Evolutionary conservation across 2,797 vertebrate genomes (phyloP).

Genomic region (Hylomyscus alleni): DNA sequence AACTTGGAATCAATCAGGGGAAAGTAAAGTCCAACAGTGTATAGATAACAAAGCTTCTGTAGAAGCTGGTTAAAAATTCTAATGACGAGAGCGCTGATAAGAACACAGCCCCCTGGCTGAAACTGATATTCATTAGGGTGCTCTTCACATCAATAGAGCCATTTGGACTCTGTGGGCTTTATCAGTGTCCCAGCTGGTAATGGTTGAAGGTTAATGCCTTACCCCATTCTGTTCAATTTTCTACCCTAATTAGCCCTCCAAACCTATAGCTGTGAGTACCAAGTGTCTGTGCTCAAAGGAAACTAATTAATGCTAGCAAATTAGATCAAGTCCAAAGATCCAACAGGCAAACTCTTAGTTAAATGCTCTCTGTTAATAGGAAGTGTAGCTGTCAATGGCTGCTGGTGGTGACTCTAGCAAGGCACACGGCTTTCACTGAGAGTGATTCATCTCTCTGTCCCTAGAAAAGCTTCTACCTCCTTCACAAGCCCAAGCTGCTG

Average conservation of each 20-base stretch:
- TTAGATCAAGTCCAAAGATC: slow-evolving; percentile 97
- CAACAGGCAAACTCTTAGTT: slow-evolving; percentile 93
- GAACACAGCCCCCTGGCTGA: slow-evolving; percentile 89
- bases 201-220: slow-evolving; percentile 93
- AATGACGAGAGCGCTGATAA: slow-evolving; percentile 83
- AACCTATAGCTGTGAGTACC: slow-evolving; percentile 93
- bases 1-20: slow-evolving; percentile 61
- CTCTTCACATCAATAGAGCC: slow-evolving; percentile 91
- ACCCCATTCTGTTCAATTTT: slow-evolving; percentile 93
- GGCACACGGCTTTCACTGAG: slow-evolving; percentile 94
- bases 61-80: slow-evolving; percentile 84
- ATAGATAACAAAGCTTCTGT: slow-evolving; percentile 73
- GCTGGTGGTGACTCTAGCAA: slow-evolving; percentile 93
- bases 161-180: slow-evolving; percentile 92
- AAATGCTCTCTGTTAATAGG: slow-evolving; percentile 94
- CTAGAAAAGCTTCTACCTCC: slow-evolving; percentile 90
- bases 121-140: slow-evolving; percentile 92
- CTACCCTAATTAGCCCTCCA: slow-evolving; percentile 93
- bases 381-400: slow-evolving; percentile 93
- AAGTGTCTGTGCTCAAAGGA: slow-evolving; percentile 93
- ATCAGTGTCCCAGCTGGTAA: slow-evolving; percentile 93
- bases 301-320: slow-evolving; percentile 98
- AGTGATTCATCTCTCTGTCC: slow-evolving; percentile 96
- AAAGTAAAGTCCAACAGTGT: slow-evolving; percentile 67
- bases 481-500: slow-evolving; percentile 88